phyloP scores from a whole-genome alignment of 2,113 vertebrate species.

The Cinclus cinclus region DNA sequence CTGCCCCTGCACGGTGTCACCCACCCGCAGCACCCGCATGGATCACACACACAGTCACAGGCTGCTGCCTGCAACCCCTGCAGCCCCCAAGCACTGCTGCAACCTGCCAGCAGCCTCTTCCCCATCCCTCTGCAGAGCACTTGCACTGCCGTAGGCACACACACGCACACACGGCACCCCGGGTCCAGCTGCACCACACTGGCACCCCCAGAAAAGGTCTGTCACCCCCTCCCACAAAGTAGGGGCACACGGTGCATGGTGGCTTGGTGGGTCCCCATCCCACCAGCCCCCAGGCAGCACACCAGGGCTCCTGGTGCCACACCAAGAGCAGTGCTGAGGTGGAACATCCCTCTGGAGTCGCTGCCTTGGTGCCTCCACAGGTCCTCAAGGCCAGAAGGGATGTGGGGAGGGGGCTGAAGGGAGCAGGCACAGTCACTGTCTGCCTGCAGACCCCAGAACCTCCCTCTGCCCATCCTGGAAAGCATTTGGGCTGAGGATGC shows the following conservation, averaged over 20 bases:
- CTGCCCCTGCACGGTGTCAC: not conserved
- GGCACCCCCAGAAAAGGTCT: not conserved
- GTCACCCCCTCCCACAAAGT: not conserved
- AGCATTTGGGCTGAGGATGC: not conserved
- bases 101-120: not conserved
- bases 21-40: not conserved
- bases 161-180: accelerated
- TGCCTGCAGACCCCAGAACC: not conserved
- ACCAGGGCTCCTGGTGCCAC: not conserved
- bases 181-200: accelerated
- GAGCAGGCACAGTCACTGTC: not conserved
- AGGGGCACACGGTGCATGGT: accelerated
- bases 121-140: not conserved
- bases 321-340: not conserved
- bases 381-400: not conserved
- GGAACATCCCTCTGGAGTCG: not conserved
- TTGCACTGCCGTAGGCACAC: not conserved
- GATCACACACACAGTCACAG: not conserved
- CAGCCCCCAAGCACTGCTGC: not conserved
- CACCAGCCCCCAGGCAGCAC: not conserved
- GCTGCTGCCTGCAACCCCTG: not conserved
- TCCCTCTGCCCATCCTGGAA: not conserved
- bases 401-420: not conserved
- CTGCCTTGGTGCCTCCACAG: not conserved
- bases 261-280: not conserved